Base-by-base conservation (phyloP, 2,888 invertebrate species). In the Stenodera caucasica region DNA sequence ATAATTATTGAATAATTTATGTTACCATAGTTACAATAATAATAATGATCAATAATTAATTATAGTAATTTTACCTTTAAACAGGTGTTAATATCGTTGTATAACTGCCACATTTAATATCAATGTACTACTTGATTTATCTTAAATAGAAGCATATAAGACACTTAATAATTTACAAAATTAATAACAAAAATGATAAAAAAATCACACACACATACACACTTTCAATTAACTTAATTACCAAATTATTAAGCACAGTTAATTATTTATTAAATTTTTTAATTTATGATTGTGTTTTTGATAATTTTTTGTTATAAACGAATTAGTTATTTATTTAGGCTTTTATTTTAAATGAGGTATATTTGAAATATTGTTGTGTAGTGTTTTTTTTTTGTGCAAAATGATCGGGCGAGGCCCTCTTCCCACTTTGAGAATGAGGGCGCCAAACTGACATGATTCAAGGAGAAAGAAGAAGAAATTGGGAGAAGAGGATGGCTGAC, bases 371-470 rank as follows among this genome's bases (percentile, higher is more conserved):
- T 21, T 45, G 15, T 21, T 45, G 45, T n/a, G 6, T 45, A 21
- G 2, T 18, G 32, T 32, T 32, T 32, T 32, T 32, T 32, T 7
- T 32, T 32, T 32, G 11, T 12, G 3, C 12, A 45, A 45, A 45
- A 45, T 45, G 55, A 58, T 58, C 58, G 56, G 58, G 62, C 58
- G 52, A 62, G 58, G 62, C 58, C 62, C 62, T 59, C 58, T 49
- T 62, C 58, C 62, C 62, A 49, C 58, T 37, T 62, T 51, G 56
- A 59, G 65, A 65, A 69, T 70, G 70, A 69, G 69, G 70, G 72
- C 67, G 72, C 70, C 71, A 70, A 70, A 73, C 73, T 73, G 73
- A 67, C 71, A 69, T 68, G 66, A 70, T 71, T 70, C 66, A 69
- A 70, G 71, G 70, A 70, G 70, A 70, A 9, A 8, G 18, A 45